Evolutionary conservation across 2,888 invertebrate genomes (phyloP).

Genomic region (Agonopterix alstromeriana): DNA sequence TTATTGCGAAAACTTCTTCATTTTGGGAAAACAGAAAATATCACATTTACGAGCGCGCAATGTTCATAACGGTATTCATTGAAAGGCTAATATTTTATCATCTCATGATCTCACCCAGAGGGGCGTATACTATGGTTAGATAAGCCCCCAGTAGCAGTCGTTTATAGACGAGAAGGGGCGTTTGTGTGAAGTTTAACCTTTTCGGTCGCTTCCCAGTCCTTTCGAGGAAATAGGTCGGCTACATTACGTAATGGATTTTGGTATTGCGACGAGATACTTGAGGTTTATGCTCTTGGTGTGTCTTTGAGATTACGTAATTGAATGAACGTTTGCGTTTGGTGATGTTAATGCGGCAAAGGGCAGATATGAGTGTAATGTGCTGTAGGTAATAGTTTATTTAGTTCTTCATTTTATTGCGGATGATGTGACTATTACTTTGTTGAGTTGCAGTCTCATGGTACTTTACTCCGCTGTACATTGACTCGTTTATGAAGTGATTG

Average conservation of each 20-base stretch:
- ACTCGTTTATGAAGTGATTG: no score
- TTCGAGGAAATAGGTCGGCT: conserved; percentile 37
- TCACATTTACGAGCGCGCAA: background rate
- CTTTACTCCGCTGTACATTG: no score
- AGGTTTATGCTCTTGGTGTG: conserved; percentile 14
- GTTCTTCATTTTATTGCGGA: no score
- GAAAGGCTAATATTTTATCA: conserved; percentile 23
- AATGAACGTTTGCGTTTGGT: background rate
- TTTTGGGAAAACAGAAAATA: no score
- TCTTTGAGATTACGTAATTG: conserved; percentile 9
- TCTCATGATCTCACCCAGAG: conserved; percentile 18
- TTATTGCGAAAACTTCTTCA: no score
- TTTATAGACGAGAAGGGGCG: conserved; percentile 20
- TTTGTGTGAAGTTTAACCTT: conserved; percentile 48
- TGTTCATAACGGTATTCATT: background rate
- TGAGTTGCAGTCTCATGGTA: no score
- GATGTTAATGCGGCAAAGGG: background rate
- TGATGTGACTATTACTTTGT: no score
- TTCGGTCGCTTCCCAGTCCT: conserved; percentile 23
- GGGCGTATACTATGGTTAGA: conserved; percentile 20
- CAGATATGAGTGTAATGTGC: background rate
- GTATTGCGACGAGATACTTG: conserved; percentile 20
- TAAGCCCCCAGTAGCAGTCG: conserved; percentile 17
- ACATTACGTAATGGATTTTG: conserved; percentile 46
- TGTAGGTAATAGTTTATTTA: no score